phyloP scores from a whole-genome alignment of 1,140 invertebrate genomes.

The Drosophila oshimai region DNA sequence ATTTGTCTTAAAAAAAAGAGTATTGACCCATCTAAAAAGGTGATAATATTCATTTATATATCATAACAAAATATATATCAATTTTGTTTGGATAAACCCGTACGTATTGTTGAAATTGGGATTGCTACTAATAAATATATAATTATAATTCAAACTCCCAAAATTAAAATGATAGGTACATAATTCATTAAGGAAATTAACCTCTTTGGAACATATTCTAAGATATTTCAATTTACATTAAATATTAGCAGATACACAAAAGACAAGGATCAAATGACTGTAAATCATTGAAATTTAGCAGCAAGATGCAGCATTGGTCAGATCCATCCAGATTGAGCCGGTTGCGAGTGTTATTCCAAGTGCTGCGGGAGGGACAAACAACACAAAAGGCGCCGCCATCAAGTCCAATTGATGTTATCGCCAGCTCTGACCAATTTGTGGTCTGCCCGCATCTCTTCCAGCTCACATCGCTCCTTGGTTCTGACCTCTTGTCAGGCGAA shows the following conservation, averaged over 20 bases:
- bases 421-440: conserved; percentile 58
- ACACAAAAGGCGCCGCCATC: conserved; percentile 47
- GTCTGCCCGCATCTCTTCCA: conserved; percentile 49
- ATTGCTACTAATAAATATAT: too few species aligned
- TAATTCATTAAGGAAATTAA: too few species aligned
- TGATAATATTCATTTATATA: too few species aligned
- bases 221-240: too few species aligned
- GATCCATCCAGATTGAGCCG: conserved; percentile 26
- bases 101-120: too few species aligned
- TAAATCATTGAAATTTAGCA: not conserved
- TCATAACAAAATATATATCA: too few species aligned
- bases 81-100: too few species aligned
- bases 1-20: too few species aligned
- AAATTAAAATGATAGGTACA: too few species aligned
- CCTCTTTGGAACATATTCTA: too few species aligned
- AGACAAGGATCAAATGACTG: not conserved
- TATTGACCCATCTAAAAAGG: too few species aligned
- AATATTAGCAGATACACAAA: not conserved
- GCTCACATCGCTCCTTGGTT: not conserved
- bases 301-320: conserved; percentile 21
- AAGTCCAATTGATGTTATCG: conserved; percentile 52
- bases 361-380: conserved; percentile 44
- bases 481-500: conserved; percentile 48
- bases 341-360: conserved; percentile 43
- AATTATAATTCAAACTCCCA: too few species aligned